These are phyloP conservation scores for Caracal caracal DNA, from an alignment of 2,113 vertebrate genomes.

Conservation along the genomic window DNA sequence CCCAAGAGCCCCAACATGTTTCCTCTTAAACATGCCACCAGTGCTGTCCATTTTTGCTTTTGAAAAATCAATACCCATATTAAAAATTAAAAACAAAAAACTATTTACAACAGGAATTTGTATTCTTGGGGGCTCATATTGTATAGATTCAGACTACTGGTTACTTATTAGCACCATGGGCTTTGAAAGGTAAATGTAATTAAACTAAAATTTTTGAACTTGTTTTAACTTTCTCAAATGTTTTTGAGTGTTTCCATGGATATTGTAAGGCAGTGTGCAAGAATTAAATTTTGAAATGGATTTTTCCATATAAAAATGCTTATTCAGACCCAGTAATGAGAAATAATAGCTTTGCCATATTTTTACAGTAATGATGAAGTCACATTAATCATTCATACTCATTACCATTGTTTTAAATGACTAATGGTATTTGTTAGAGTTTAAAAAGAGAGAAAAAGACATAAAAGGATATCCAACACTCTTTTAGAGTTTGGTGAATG, in stretches of 20 bases:
- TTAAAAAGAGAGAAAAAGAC: background rate
- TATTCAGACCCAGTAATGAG: background rate
- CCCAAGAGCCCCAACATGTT: background rate
- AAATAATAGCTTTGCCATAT: background rate
- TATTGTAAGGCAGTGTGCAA: background rate
- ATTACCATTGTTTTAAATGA: background rate
- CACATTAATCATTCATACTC: background rate
- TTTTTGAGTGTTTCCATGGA: background rate
- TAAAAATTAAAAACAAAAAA: background rate
- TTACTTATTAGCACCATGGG: background rate
- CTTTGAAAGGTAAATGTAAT: background rate
- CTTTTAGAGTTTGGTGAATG: background rate
- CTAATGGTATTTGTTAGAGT: background rate
- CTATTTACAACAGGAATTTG: background rate
- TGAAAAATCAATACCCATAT: background rate
- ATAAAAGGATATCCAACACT: background rate
- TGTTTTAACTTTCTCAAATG: background rate
- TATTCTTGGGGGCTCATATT: background rate
- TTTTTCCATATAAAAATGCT: background rate
- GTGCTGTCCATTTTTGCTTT: background rate
- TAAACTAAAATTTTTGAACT: background rate
- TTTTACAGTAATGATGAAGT: background rate
- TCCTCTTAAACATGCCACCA: background rate
- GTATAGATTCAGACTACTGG: background rate
- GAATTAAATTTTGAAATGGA: background rate